Percentiles rank a stretch among this genome's conserved stretches.
These are phyloP conservation scores for Eremophila alpestris DNA, from an alignment of 2,797 vertebrate species.

Conservation along the genomic window DNA sequence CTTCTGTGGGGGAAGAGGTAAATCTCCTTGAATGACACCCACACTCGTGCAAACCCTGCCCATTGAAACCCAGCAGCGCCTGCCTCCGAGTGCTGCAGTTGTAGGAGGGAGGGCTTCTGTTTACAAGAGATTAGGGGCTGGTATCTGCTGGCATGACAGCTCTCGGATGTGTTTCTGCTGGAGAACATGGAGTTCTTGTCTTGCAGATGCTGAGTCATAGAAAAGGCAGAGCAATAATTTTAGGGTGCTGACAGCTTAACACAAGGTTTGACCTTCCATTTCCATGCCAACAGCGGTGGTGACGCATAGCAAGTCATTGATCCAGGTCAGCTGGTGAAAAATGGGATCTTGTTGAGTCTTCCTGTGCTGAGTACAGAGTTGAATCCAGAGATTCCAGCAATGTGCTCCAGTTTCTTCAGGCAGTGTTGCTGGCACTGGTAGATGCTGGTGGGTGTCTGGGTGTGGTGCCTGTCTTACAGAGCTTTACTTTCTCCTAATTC, in stretches of 20 bases:
- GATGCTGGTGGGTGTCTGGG: background rate
- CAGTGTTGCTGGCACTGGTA: background rate
- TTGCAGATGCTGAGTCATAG: conserved; percentile 3
- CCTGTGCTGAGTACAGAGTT: background rate
- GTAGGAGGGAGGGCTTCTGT: background rate
- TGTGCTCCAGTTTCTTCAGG: background rate
- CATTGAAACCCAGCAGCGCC: fast-evolving
- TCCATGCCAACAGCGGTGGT: background rate
- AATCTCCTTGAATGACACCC: background rate
- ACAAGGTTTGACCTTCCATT: conserved; percentile 17
- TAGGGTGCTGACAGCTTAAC: conserved; percentile 21
- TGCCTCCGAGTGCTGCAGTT: background rate
- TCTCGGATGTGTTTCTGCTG: background rate
- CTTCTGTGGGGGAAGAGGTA: background rate
- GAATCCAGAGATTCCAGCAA: background rate
- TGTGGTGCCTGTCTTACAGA: background rate
- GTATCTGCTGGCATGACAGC: background rate
- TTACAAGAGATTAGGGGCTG: background rate
- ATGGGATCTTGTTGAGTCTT: background rate
- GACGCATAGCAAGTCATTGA: background rate
- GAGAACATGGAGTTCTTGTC: conserved; percentile 22
- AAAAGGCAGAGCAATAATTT: conserved; percentile 25
- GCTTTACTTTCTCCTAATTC: background rate
- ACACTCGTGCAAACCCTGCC: background rate
- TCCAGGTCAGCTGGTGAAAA: conserved; percentile 22